Conservation (phyloP, 2,113 vertebrate genomes). For the Microcebus jonahi region DNA sequence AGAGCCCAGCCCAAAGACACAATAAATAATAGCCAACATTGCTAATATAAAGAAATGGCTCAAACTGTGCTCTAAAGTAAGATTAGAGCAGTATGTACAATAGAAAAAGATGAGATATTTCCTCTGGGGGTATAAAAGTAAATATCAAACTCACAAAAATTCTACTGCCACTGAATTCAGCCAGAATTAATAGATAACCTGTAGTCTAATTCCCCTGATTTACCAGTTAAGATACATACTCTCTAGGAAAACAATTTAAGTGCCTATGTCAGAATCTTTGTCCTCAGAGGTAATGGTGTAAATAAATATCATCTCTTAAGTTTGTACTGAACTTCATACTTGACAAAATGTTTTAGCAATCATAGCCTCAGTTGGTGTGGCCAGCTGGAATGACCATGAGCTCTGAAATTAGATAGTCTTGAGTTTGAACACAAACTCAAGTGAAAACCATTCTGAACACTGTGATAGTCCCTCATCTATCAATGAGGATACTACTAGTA, state of each 20-base stretch:
- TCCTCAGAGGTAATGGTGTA: background rate
- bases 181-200: background rate
- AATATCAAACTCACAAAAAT: slow-evolving; percentile 16
- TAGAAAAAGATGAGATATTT: background rate
- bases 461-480: background rate
- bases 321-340: background rate
- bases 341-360: background rate
- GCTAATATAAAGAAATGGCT: background rate
- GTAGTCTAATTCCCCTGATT: background rate
- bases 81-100: background rate
- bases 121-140: background rate
- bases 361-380: background rate
- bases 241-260: background rate
- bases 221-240: background rate
- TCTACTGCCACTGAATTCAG: background rate
- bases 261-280: background rate
- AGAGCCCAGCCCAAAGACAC: background rate
- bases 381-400: background rate
- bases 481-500: background rate
- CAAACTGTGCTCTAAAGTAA: background rate
- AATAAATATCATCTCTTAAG: background rate
- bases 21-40: background rate
- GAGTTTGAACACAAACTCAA: background rate
- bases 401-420: background rate
- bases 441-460: background rate